Conservation (phyloP, 2,113 vertebrate genomes). For the Clarias gariepinus region DNA sequence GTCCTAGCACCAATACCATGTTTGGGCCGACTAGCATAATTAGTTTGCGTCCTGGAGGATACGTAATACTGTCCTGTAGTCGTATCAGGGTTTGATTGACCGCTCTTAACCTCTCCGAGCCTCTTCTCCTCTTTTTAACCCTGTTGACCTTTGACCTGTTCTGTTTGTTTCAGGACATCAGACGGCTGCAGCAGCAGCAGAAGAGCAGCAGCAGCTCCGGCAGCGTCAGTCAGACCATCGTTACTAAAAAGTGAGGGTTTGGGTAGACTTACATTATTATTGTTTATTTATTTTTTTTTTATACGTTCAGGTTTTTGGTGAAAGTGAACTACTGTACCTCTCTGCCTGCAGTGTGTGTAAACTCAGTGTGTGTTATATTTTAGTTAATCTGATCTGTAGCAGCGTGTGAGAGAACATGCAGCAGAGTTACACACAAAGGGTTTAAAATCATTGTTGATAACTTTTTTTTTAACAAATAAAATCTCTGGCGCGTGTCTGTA, state of each 20-base stretch:
- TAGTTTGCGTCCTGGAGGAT: background rate
- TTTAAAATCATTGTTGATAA: background rate
- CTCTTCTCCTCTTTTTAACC: too few relatives aligned
- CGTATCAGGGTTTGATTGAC: constrained; percentile 12
- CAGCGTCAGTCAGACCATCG: constrained; percentile 78
- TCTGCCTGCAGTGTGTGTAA: background rate
- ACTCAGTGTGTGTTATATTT: background rate
- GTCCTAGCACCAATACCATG: too few relatives aligned
- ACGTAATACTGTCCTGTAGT: background rate
- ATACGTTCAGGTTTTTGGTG: background rate
- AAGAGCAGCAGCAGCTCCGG: constrained; percentile 69
- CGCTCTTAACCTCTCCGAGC: too few relatives aligned
- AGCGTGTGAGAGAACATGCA: background rate
- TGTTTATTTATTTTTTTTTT: background rate
- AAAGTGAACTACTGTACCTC: too few relatives aligned
- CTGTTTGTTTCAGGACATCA: constrained; percentile 79
- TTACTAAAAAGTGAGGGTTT: constrained; percentile 83
- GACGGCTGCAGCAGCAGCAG: constrained; percentile 72
- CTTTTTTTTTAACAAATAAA: too few relatives aligned
- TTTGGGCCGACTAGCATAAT: background rate
- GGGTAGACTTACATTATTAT: background rate
- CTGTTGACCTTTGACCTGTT: constrained; percentile 37
- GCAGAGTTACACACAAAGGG: background rate
- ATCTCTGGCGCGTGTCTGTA: too few relatives aligned
- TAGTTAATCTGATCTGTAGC: background rate